phyloP scores from a whole-genome alignment of 2,113 vertebrate species.

The Dromaius novaehollandiae region DNA sequence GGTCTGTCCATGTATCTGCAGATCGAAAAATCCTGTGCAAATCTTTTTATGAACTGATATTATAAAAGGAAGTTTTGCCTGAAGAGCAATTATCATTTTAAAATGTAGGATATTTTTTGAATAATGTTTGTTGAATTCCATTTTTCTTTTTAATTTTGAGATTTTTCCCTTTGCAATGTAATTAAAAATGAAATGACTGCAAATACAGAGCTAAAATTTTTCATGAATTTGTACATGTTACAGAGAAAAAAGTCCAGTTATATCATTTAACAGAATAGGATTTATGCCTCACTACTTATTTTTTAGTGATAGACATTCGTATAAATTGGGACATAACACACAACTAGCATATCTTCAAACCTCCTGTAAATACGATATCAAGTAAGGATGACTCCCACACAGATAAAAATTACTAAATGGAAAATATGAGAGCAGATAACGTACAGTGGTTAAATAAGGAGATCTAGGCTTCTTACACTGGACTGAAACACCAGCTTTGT shows the following conservation, averaged over 20 bases:
- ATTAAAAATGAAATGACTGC: background rate
- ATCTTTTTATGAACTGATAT: background rate
- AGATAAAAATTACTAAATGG: background rate
- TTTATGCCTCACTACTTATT: background rate
- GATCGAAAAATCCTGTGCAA: background rate
- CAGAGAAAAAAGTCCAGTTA: rapidly evolving
- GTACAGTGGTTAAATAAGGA: background rate
- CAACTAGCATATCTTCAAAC: background rate
- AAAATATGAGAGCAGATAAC: background rate
- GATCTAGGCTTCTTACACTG: background rate
- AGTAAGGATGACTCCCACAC: background rate
- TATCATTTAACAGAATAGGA: background rate
- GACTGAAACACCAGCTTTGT: background rate
- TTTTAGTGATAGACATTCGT: background rate
- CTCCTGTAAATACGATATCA: background rate
- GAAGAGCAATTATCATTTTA: background rate
- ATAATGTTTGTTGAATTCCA: rapidly evolving
- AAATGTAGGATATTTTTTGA: background rate
- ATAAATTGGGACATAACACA: background rate
- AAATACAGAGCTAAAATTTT: background rate
- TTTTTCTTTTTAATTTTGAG: background rate
- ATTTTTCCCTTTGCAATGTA: background rate
- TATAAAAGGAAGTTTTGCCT: background rate
- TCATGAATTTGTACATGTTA: background rate
- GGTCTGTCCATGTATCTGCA: too few species aligned